Evolutionary conservation across 2,797 vertebrate species (phyloP).

Genomic region (Lindbergichthys nudifrons): DNA sequence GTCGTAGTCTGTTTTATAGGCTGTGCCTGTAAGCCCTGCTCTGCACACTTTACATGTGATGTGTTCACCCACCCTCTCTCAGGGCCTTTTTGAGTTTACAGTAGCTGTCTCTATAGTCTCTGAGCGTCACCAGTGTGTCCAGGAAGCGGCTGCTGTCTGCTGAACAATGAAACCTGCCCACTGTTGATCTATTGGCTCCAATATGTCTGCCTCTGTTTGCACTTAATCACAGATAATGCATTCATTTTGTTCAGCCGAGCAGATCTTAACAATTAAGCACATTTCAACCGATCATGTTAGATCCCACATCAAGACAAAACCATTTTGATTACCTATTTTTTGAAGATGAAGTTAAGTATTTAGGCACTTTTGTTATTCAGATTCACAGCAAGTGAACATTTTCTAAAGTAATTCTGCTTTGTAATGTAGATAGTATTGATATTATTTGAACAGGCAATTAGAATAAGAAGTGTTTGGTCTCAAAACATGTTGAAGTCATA

Average conservation of each 20-base stretch:
- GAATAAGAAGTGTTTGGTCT: not conserved
- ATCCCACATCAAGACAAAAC: not conserved
- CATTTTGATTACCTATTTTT: not conserved
- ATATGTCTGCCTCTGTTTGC: slow-evolving; percentile 51
- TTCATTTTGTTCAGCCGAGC: slow-evolving; percentile 51
- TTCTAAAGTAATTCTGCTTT: not conserved
- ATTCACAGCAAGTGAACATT: not conserved
- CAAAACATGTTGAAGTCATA: not conserved
- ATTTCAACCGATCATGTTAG: slow-evolving; percentile 9
- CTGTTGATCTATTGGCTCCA: slow-evolving; percentile 49
- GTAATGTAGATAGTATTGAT: not conserved
- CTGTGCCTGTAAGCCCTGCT: slow-evolving; percentile 23
- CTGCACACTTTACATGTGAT: slow-evolving; percentile 24
- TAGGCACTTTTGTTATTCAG: not conserved
- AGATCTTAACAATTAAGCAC: slow-evolving; percentile 15
- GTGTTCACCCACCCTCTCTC: slow-evolving; percentile 20
- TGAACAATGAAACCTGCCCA: slow-evolving; percentile 45
- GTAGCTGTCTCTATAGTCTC: slow-evolving; percentile 52
- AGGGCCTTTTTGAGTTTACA: slow-evolving; percentile 43
- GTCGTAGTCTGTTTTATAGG: slow-evolving; percentile 14
- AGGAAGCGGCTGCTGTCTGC: slow-evolving; percentile 60
- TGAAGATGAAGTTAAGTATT: not conserved
- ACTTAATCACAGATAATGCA: slow-evolving; percentile 55
- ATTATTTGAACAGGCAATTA: not conserved
- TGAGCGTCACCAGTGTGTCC: slow-evolving; percentile 51